A percentile compares a stretch with the other conserved stretches of the same genome.
These are phyloP conservation scores for Toxotes chatareus DNA, from an alignment of 2,113 vertebrate species.

Conservation along the genomic window DNA sequence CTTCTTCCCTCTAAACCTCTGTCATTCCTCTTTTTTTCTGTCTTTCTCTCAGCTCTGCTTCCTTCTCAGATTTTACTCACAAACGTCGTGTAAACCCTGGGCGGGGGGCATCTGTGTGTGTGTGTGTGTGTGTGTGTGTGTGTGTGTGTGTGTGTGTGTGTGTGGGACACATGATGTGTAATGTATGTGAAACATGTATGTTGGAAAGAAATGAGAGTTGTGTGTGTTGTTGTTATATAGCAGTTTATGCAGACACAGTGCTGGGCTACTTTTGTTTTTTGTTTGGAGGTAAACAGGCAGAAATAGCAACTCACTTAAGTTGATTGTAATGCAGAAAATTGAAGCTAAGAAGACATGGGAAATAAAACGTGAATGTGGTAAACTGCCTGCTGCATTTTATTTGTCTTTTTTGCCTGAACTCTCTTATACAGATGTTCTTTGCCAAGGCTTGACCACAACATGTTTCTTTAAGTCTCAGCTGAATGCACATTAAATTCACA, in stretches of 20 bases:
- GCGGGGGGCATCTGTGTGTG: not conserved
- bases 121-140: not conserved
- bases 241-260: constrained; percentile 35
- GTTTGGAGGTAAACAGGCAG: constrained; percentile 18
- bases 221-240: constrained; percentile 29
- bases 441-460: too few relatives aligned
- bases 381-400: constrained; percentile 25
- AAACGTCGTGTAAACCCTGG: constrained; percentile 32
- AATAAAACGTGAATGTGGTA: constrained; percentile 78
- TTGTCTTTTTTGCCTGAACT: constrained; percentile 1
- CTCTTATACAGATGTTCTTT: not conserved
- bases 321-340: constrained; percentile 55
- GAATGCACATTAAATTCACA: constrained; percentile 2
- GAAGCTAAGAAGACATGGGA: constrained; percentile 48
- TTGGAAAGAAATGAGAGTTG: not conserved
- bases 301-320: constrained; percentile 45
- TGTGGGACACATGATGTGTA: constrained; percentile 21
- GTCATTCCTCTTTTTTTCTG: constrained; percentile 28
- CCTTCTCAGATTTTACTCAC: constrained; percentile 35
- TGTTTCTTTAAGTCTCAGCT: constrained; percentile 2
- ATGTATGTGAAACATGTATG: not conserved
- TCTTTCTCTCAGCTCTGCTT: not conserved
- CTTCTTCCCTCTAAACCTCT: constrained; percentile 29
- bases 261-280: constrained; percentile 48
- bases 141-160: not conserved